Evolutionary conservation across 2,888 invertebrate genomes (phyloP), one percentile per base, ranked within the genome.

Genomic region (Drosophila crucigera): DNA sequence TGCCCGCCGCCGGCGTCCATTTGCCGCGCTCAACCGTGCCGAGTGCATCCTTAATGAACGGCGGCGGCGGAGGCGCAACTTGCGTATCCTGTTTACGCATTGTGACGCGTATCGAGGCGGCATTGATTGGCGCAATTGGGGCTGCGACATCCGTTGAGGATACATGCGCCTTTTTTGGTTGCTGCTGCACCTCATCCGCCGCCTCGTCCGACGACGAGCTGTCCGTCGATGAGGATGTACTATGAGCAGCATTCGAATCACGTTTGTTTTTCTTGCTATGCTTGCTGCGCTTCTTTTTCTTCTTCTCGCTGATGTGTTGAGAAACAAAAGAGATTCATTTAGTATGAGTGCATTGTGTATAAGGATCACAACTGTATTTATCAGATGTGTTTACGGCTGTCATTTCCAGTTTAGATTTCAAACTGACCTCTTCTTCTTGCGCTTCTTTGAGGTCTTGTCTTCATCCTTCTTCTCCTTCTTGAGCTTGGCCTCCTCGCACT

Each of bases 101-200:
- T 0, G 95, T 94, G 0, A 96, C 95, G 7, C 95, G 94, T 82
- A 96, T 95, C 54, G 95, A 95, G 77, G 95, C 94, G 0, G 95
- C 94, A 72, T 80, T 80, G 10, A 30, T 10, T 4, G 73, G 4
- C 5, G 39, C 39, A 30, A 41, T 30, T 56, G 28, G 4, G 28
- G 61, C 37, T 30, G 66, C 49, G 3, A 55, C 76, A 4, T 68
- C 68, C 43, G 56, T 10, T 49, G 60, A 33, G n/a, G 66, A 41
- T 22, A 39, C 25, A 49, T 69, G 81, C 43, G 37, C 63, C 66
- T 81, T 83, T 81, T 84, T 89, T 84, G 60, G 73, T 76, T 39
- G 82, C 76, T 68, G 78, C 43, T 47, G 25, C 25, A 25, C 37
- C 52, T 50, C 43, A 16, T 82, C 89, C 3, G 92, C 91, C 4